Evolutionary conservation across 1,140 invertebrate genomes (phyloP), one percentile per base, ranked within the genome.

Genomic region (Cyphomyrmex costatus): DNA sequence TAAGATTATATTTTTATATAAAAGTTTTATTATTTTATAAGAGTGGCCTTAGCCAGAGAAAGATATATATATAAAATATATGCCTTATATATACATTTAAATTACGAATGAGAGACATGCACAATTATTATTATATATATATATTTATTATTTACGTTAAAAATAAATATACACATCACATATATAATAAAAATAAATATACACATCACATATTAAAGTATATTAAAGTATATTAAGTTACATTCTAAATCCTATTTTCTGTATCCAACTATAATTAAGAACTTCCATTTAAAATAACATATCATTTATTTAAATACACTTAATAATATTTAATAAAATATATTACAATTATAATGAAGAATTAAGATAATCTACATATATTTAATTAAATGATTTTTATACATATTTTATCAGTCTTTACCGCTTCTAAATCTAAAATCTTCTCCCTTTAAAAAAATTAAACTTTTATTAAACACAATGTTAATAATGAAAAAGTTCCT

Each of bases 401-500:
- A 60, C 71, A 60, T 84, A 88, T 65, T 65, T 85, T 14, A 19
- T 36, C 21, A n/a, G 61, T 87, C 80, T 91, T 94, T 7, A 95
- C 85, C 8, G 86, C 89, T 70, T 93, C 80, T n/a, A 95, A 85
- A 46, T 95, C 90, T 63, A 93, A n/a, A n/a, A n/a, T 94, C 53
- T 89, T 93, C 71, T 93, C 92, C 63, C 93, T 86, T 36, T 93
- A 88, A 70, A 95, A 95, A 70, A 95, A 95, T 56, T 94, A 94
- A 36, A 95, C 84, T 89, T 94, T 94, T 53, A 93, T 78, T 1
- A 95, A 86, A 53, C 84, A 90, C n/a, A 93, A 65, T 56, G 88
- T 88, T 7, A 95, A 36, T 2, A 95, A n/a, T 19, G 95, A 49
- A 21, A 94, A 19, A 73, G 95, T 86, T 36, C 95, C 95, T 21